These are phyloP conservation scores for Pedionomus torquatus DNA, from an alignment of 2,113 vertebrate species.

Conservation along the genomic window DNA sequence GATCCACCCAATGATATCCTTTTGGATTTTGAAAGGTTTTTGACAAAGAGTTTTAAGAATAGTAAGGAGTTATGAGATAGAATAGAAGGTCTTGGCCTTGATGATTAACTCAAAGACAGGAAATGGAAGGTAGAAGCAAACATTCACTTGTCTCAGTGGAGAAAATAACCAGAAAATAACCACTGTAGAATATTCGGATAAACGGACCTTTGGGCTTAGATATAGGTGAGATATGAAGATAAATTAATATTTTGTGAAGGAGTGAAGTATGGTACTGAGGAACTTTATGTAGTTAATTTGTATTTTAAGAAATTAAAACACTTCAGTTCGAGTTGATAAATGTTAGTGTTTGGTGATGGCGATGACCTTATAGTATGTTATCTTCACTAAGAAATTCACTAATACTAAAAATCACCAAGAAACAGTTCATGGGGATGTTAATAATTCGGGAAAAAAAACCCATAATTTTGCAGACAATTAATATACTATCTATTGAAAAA, in stretches of 20 bases:
- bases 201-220: neutral
- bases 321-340: neutral
- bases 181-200: neutral
- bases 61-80: neutral
- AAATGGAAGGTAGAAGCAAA: neutral
- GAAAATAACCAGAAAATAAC: neutral
- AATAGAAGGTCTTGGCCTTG: neutral
- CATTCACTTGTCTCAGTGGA: neutral
- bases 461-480: too few relatives aligned
- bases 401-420: neutral
- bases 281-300: neutral
- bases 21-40: neutral
- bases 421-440: neutral
- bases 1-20: too few relatives aligned
- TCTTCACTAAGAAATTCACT: neutral
- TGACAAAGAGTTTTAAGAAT: neutral
- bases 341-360: neutral
- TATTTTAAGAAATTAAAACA: neutral
- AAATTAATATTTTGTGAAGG: neutral
- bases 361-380: neutral
- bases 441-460: neutral
- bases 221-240: neutral
- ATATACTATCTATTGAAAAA: neutral
- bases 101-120: neutral
- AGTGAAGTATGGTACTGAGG: neutral